phyloP scores from a whole-genome alignment of 2,113 vertebrate species.

The Alosa alosa region DNA sequence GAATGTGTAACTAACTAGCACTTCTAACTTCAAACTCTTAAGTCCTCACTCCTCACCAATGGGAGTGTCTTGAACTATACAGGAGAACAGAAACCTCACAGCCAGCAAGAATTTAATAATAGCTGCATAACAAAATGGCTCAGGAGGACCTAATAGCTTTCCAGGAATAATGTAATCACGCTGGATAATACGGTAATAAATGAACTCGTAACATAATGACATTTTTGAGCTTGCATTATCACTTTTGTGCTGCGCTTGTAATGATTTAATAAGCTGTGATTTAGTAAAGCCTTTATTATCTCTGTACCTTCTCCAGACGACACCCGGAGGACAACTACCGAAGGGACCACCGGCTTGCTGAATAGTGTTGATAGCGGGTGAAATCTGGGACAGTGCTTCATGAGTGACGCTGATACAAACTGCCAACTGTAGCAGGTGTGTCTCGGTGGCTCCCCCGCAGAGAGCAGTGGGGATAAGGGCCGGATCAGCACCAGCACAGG shows the following conservation, averaged over 20 bases:
- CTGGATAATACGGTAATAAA: constrained; percentile 6
- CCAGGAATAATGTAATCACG: constrained; percentile 15
- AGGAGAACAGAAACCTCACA: not conserved
- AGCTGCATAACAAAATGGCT: not conserved
- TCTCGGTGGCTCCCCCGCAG: not conserved
- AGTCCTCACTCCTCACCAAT: not conserved
- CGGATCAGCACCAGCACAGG: not conserved
- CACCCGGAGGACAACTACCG: not conserved
- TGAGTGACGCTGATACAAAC: not conserved
- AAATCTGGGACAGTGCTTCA: not conserved
- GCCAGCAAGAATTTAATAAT: not conserved
- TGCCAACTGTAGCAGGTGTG: constrained; percentile 6
- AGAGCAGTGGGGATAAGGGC: not conserved
- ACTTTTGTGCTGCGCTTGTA: not conserved
- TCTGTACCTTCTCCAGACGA: not conserved
- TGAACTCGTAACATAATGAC: not conserved
- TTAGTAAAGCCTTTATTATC: not conserved
- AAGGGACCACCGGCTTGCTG: not conserved
- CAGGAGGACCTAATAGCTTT: not conserved
- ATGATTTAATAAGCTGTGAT: constrained; percentile 10
- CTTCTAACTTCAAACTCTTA: not conserved
- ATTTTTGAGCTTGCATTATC: not conserved
- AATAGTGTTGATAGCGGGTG: not conserved
- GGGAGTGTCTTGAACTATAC: not conserved
- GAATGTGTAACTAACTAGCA: not conserved